Evolutionary conservation across 2,888 invertebrate genomes (phyloP), one percentile per base, ranked within the genome.

Genomic region (Caenorhabditis imperialis): DNA sequence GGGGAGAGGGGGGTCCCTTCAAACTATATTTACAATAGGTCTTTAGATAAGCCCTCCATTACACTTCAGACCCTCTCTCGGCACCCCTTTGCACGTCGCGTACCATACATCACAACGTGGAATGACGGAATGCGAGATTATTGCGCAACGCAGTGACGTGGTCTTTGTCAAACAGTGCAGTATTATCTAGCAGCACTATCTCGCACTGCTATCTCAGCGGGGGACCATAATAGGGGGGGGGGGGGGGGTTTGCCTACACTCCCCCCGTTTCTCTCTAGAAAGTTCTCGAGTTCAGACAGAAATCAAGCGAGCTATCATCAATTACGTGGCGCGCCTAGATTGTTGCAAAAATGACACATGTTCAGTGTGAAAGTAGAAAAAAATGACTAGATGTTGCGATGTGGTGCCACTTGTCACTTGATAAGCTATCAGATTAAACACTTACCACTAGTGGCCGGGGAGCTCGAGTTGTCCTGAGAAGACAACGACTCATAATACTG

Each of bases 281-380:
- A n/a, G n/a, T n/a, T n/a, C n/a, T n/a, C 10, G 10, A 30, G 10
- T 30, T 30, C 10, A 30, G 30, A 30, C 10, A 30, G 23, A n/a
- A 55, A 22, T 30, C 30, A 10, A 40, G 27, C n/a, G 40, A 3
- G 27, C 22, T 40, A 16, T 48, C 55, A 71, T 62, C 71, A 71
- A 71, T 71, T 71, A 71, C 51, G 62, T 33, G 22, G 37, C 22
- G n/a, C 22, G 27, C 25, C 37, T 22, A 50, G 27, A 61, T 27
- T 30, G 50, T 58, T 71, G 71, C 71, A 62, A 71, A 55, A 35
- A 40, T 54, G 62, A 62, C 62, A 71, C 51, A 71, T 71, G 71
- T 71, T 71, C 55, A 51, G n/a, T 18, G 2, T 3, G 10, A 18
- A 18, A 22, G 22, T 22, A 45, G 61, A 61, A 67, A 67, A 67